phyloP scores from a whole-genome alignment of 2,113 vertebrate species.

The Sorex araneus region DNA sequence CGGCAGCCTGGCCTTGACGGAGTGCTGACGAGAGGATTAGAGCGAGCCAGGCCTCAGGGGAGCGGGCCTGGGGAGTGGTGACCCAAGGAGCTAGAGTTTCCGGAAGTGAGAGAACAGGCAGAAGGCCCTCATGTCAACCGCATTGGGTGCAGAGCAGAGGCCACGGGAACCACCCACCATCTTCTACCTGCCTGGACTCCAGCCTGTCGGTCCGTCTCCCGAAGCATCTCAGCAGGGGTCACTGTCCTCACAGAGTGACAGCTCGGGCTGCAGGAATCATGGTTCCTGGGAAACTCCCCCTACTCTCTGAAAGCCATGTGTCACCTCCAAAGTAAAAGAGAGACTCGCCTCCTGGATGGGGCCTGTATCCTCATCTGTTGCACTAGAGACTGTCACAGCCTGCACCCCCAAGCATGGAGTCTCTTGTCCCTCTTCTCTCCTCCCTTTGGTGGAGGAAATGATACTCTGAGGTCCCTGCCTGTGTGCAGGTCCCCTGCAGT shows the following conservation, averaged over 20 bases:
- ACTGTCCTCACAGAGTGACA: neutral
- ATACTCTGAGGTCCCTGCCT: neutral
- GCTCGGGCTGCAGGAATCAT: neutral
- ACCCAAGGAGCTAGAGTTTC: neutral
- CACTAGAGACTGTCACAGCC: neutral
- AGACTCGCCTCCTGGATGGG: neutral
- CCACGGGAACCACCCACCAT: neutral
- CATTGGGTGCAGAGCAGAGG: fast-evolving
- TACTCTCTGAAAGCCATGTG: neutral
- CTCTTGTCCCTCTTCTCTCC: neutral
- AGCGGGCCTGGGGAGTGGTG: neutral
- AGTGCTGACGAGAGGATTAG: conserved; percentile 37
- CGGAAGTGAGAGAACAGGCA: fast-evolving
- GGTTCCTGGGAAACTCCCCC: neutral
- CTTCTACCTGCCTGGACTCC: neutral
- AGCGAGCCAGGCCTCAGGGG: neutral
- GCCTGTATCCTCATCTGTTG: neutral
- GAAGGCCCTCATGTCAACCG: neutral
- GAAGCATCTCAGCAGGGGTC: neutral
- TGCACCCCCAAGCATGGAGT: neutral
- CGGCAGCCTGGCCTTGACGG: neutral
- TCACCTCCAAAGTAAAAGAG: conserved; percentile 31
- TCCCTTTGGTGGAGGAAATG: neutral
- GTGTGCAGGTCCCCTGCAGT: fast-evolving
- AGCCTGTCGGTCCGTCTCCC: neutral